A percentile compares a stretch with the other conserved stretches of the same genome.
These are phyloP conservation scores for Dromiciops gliroides DNA, from an alignment of 2,113 vertebrate genomes.

Conservation along the genomic window DNA sequence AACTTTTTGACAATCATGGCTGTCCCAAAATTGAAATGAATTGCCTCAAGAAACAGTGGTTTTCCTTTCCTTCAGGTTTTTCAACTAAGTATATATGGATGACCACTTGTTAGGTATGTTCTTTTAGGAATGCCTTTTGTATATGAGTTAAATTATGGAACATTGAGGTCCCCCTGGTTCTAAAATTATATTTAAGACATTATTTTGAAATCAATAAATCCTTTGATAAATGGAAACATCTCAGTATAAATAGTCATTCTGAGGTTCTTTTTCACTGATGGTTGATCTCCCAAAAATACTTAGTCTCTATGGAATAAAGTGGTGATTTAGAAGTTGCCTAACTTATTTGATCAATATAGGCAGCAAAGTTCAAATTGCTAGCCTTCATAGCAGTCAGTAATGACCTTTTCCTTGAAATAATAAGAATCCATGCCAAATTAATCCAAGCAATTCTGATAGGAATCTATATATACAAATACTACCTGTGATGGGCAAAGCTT, in stretches of 20 bases:
- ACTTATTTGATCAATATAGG: neutral
- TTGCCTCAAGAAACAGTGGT: neutral
- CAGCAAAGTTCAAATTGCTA: neutral
- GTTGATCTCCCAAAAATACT: neutral
- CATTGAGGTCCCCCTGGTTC: neutral
- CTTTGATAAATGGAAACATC: neutral
- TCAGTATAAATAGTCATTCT: neutral
- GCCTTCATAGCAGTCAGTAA: neutral
- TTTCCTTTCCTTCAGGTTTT: neutral
- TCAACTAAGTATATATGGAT: neutral
- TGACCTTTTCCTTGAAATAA: neutral
- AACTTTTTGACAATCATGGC: neutral
- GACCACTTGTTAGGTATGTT: neutral
- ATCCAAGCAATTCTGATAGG: neutral
- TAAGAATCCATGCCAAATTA: neutral
- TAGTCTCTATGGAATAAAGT: neutral
- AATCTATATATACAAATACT: neutral
- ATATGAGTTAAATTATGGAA: neutral
- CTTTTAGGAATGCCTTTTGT: neutral
- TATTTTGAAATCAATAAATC: neutral
- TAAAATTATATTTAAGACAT: neutral
- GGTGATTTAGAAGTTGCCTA: neutral
- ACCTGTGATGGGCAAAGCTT: neutral
- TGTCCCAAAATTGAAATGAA: neutral
- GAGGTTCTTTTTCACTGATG: neutral